A percentile compares a stretch with the other conserved stretches of the same genome.
phyloP scores from a whole-genome alignment of 2,113 vertebrate species.

The Prietella phreatophila region DNA sequence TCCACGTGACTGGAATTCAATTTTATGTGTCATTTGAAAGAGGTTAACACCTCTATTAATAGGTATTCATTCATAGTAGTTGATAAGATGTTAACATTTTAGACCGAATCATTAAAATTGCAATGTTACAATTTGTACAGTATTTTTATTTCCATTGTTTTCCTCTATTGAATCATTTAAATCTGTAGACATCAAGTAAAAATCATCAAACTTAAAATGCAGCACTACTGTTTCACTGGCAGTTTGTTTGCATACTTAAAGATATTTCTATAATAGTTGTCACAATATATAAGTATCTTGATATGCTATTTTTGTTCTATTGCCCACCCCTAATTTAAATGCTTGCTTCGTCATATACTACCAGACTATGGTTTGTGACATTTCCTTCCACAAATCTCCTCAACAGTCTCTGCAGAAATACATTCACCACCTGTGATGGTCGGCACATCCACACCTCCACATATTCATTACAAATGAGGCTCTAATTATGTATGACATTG shows the following conservation, averaged over 20 bases:
- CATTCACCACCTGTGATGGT: constrained; percentile 2
- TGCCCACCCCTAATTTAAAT: background rate
- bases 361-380: background rate
- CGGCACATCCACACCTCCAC: constrained; percentile 19
- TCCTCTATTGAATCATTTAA: background rate
- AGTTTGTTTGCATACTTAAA: background rate
- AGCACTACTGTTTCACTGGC: background rate
- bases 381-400: constrained; percentile 25
- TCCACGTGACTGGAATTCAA: no score
- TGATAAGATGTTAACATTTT: background rate
- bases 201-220: background rate
- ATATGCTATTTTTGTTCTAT: background rate
- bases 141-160: background rate
- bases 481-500: constrained; percentile 21
- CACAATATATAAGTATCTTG: no score
- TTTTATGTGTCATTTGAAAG: no score
- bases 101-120: background rate
- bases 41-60: no score
- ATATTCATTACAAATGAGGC: constrained; percentile 41
- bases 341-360: background rate
- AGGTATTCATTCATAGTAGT: background rate
- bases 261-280: no score
- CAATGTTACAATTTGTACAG: background rate
- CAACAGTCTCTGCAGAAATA: constrained; percentile 20
- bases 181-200: background rate